phyloP scores from a whole-genome alignment of 2,113 vertebrate species.

The Microtus montanus region DNA sequence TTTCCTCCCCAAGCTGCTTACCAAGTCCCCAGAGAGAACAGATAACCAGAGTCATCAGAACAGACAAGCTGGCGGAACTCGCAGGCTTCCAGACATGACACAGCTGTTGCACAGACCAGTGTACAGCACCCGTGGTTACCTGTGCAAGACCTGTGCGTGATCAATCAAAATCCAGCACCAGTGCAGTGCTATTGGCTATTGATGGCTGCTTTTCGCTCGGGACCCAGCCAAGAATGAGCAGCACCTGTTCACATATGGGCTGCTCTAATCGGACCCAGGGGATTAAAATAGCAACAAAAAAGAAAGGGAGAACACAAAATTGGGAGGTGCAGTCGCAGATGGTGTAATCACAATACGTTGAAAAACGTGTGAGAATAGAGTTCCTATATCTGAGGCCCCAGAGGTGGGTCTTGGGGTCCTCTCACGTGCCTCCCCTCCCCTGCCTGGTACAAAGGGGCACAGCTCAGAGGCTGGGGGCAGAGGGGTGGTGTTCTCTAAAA shows the following conservation, averaged over 20 bases:
- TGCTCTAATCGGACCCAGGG: background rate
- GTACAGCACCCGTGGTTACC: background rate
- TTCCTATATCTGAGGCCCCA: background rate
- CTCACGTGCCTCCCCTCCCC: background rate
- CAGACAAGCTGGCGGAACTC: background rate
- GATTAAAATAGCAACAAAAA: background rate
- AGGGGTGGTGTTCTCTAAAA: background rate
- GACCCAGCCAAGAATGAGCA: too few relatives aligned
- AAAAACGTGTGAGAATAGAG: background rate
- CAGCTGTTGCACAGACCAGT: background rate
- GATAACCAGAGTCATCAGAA: background rate
- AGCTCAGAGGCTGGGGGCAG: background rate
- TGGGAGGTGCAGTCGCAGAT: too few relatives aligned
- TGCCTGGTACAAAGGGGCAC: background rate
- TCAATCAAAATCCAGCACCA: background rate
- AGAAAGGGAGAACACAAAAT: background rate
- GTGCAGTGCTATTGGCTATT: background rate
- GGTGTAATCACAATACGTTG: background rate
- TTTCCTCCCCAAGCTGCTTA: background rate
- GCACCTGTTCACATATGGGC: background rate
- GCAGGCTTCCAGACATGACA: background rate
- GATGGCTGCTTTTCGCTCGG: background rate
- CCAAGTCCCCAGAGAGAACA: background rate
- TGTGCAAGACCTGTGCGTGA: background rate
- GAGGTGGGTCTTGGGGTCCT: background rate